These are phyloP conservation scores for Stichopus horrens DNA, from an alignment of 53 echinoderm and acorn worm species.

Conservation along the genomic window DNA sequence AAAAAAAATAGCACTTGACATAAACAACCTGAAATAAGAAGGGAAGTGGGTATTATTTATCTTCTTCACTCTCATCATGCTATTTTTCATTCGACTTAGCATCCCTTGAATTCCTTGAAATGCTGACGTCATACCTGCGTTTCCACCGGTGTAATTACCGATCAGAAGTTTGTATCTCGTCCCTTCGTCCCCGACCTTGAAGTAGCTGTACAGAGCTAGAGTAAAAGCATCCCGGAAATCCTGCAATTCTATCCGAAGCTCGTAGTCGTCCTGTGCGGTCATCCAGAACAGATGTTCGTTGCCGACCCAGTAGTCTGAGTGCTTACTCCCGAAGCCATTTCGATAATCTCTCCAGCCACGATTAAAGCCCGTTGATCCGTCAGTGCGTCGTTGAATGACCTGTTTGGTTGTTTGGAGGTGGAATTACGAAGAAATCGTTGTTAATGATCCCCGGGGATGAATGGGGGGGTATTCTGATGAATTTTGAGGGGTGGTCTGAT, in stretches of 20 bases:
- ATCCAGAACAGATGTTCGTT: constrained; percentile 64
- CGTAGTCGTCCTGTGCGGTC: constrained; percentile 58
- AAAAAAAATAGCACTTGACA: too few relatives aligned
- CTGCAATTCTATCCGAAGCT: constrained; percentile 59
- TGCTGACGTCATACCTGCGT: constrained; percentile 59
- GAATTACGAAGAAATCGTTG: too few relatives aligned
- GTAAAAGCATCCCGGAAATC: constrained; percentile 50
- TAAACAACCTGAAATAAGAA: too few relatives aligned
- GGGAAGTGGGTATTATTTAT: too few relatives aligned
- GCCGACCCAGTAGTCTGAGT: constrained; percentile 73
- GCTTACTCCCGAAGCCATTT: constrained; percentile 67
- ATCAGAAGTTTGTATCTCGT: constrained; percentile 65
- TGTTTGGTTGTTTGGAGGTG: neutral
- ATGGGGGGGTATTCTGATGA: too few relatives aligned
- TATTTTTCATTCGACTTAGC: neutral
- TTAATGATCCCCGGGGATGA: too few relatives aligned
- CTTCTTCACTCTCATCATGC: too few relatives aligned
- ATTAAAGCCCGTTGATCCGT: constrained; percentile 61
- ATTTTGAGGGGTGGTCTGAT: too few relatives aligned
- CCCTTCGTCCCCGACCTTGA: constrained; percentile 61
- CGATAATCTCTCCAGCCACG: constrained; percentile 65
- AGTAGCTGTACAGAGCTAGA: constrained; percentile 65
- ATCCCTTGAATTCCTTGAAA: constrained; percentile 24
- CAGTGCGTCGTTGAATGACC: constrained; percentile 69
- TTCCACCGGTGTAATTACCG: constrained; percentile 56